Evolutionary conservation across 2,888 invertebrate species (phyloP).

Genomic region (Thera obeliscata): DNA sequence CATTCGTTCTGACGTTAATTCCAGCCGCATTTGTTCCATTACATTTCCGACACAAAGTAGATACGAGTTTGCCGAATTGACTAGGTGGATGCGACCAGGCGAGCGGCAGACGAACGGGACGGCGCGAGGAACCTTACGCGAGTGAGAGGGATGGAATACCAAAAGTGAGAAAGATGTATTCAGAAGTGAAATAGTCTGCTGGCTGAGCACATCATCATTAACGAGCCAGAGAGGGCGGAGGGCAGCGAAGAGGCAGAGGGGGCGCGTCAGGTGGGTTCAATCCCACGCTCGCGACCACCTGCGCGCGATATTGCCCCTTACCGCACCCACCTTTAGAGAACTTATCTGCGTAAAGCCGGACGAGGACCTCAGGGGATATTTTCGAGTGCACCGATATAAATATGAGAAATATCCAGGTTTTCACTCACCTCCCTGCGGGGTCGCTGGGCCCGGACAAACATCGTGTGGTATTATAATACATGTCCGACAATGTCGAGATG

Average conservation of each 20-base stretch:
- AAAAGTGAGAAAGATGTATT: constrained; percentile 86
- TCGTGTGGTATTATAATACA: constrained; percentile 70
- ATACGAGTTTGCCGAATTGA: constrained; percentile 84
- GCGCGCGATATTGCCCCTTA: constrained; percentile 77
- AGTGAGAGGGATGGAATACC: constrained; percentile 70
- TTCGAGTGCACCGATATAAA: constrained; percentile 82
- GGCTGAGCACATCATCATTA: constrained; percentile 92
- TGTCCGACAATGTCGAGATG: constrained; percentile 73
- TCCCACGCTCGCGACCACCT: constrained; percentile 82
- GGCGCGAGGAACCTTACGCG: constrained; percentile 55
- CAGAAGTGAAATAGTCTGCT: constrained; percentile 90
- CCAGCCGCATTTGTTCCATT: constrained; percentile 85
- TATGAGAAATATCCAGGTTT: constrained; percentile 83
- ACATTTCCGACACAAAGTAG: constrained; percentile 85
- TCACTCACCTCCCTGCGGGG: constrained; percentile 70
- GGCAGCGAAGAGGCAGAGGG: constrained; percentile 85
- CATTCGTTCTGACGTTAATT: constrained; percentile 84
- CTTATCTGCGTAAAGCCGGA: constrained; percentile 64
- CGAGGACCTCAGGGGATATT: constrained; percentile 75
- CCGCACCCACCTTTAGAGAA: constrained; percentile 61
- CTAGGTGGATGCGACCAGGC: constrained; percentile 83
- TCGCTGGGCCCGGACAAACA: constrained; percentile 63
- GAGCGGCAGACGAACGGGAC: constrained; percentile 69
- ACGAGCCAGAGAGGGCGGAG: constrained; percentile 87
- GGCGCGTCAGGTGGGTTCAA: constrained; percentile 83